A percentile compares a stretch with the other conserved stretches of the same genome.
phyloP scores from a whole-genome alignment of 2,888 invertebrate genomes.

The Julus scandinavius region DNA sequence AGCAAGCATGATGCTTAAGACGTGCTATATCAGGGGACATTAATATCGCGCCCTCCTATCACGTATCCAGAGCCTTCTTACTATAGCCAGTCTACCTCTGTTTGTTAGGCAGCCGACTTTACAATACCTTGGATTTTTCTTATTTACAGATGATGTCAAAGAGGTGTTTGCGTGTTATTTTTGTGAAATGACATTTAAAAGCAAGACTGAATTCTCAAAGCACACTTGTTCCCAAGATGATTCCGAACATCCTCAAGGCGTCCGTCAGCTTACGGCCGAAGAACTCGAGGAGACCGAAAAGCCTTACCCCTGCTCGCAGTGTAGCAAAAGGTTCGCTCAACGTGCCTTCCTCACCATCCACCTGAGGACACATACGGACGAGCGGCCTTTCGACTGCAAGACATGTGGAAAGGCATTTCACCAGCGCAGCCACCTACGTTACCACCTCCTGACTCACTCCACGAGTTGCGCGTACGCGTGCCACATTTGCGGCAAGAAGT shows the following conservation, averaged over 20 bases:
- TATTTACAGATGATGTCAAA: neutral
- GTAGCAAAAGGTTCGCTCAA: constrained; percentile 58
- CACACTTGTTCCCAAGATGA: neutral
- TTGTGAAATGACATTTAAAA: neutral
- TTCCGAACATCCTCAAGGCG: neutral
- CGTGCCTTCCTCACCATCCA: constrained; percentile 62
- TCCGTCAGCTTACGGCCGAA: neutral
- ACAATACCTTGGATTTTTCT: neutral
- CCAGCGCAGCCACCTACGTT: constrained; percentile 58
- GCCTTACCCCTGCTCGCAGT: constrained; percentile 53
- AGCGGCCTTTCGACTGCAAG: constrained; percentile 60
- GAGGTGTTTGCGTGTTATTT: neutral
- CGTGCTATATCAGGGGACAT: too few species aligned
- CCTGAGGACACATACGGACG: constrained; percentile 63
- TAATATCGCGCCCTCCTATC: too few species aligned
- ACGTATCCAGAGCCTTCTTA: too few species aligned
- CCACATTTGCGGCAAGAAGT: constrained; percentile 59
- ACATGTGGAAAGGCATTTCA: constrained; percentile 57
- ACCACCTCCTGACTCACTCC: constrained; percentile 57
- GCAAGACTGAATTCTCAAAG: neutral
- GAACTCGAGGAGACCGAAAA: constrained; percentile 45
- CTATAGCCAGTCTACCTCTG: too few species aligned
- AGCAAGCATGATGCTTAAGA: too few species aligned
- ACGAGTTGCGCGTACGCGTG: constrained; percentile 56
- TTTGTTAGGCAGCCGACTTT: too few species aligned